Base-by-base conservation (phyloP, 2,113 vertebrate species). In the Vicugna pacos region DNA sequence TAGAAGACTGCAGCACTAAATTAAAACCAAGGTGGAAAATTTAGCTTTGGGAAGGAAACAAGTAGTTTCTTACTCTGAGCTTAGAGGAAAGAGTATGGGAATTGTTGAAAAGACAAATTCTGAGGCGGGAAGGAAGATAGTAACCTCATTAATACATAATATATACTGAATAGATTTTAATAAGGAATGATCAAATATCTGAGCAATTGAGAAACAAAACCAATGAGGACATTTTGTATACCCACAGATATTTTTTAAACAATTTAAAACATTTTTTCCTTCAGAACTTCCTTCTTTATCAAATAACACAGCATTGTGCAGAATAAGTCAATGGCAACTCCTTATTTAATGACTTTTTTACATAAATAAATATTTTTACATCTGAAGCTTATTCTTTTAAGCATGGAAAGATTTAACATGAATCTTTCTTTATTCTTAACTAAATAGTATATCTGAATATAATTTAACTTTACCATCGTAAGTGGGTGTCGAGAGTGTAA, bases 311-410 rank as follows among this genome's bases (percentile, higher is more conserved):
- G 8, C 4, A 20, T 91, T 95, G 14, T 97, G 54, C 52, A 97
- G 52, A 93, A n/a, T 69, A 76, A 79, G 19, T 94, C 62, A 65
- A 54, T 86, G 24, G 52, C 79, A 65, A 73, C 38, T 90, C 28
- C 6, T 96, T 82, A 93, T 46, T 96, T 94, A 88, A 42, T 93
- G 58, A 73, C 11, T 85, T 88, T 94, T 95, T 93, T 42, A 80
- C 52, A 42, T 50, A 87, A 56, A 64, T 91, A 62, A 80, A 76
- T 70, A 87, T 83, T 91, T 82, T 90, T 88, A 82, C 79, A 83
- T 56, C 96, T 97, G 97, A 97, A 97, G 97, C 96, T 98, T 97
- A 97, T 97, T 75, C 97, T 97, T 97, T 96, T 98, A 97, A 97
- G 90, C 94, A 91, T 65, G 52, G 69, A 92, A 82, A 93, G 64